Evolutionary conservation across 2,113 vertebrate genomes (phyloP).

Genomic region (Gambusia affinis): DNA sequence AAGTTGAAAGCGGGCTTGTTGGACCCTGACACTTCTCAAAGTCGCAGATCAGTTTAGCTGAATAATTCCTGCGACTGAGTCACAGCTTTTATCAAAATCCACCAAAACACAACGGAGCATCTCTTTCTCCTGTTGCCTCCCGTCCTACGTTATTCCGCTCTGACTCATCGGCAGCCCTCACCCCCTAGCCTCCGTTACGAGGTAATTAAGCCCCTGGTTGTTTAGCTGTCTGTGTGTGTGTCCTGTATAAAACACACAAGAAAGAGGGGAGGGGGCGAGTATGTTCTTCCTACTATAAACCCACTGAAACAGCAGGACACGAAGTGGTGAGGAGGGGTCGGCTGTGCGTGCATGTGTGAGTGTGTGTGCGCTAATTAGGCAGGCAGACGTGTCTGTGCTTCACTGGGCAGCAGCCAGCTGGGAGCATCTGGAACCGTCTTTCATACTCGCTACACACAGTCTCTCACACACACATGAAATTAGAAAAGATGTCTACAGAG

Average conservation of each 20-base stretch:
- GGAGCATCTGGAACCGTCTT: conserved; percentile 77
- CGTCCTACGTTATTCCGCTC: conserved; percentile 38
- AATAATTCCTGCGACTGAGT: conserved; percentile 16
- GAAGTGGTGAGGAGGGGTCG: conserved; percentile 56
- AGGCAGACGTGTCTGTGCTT: conserved; percentile 74
- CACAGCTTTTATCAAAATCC: conserved; percentile 35
- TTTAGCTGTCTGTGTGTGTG: conserved; percentile 75
- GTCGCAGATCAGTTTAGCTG: conserved; percentile 14
- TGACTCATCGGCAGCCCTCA: conserved; percentile 54
- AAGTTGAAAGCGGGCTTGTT: conserved; percentile 16
- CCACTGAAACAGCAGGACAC: conserved; percentile 65
- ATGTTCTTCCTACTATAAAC: conserved; percentile 63
- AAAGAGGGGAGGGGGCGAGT: conserved; percentile 50
- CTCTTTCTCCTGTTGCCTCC: conserved; percentile 15
- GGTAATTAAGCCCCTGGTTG: conserved; percentile 67
- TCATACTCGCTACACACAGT: conserved; percentile 56
- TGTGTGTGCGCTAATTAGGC: conserved; percentile 70
- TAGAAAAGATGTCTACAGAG: conserved; percentile 59
- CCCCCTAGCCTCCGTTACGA: conserved; percentile 63
- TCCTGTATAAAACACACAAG: conserved; percentile 65
- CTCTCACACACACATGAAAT: conserved; percentile 24
- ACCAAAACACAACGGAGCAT: conserved; percentile 8
- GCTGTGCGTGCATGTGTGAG: conserved; percentile 44
- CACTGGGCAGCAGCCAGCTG: conserved; percentile 74
- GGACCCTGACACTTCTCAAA: conserved; percentile 10